phyloP scores from a whole-genome alignment of 2,113 vertebrate species.

The Rhegmatorhina hoffmannsi region DNA sequence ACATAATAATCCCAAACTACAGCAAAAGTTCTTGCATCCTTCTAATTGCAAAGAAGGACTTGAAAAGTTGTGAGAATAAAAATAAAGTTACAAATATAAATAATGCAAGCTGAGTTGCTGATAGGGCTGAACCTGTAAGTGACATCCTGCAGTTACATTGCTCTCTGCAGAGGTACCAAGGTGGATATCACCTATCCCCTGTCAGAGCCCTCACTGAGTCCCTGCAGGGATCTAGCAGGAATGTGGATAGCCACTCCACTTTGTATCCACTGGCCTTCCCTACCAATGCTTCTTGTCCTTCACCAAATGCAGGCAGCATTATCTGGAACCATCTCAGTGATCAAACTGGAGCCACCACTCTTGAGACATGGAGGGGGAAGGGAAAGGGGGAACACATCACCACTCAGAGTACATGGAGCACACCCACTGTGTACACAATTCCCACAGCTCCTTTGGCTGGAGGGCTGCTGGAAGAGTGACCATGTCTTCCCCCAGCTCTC shows the following conservation, averaged over 20 bases:
- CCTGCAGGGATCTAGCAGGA: not conserved
- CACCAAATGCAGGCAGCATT: too few relatives aligned
- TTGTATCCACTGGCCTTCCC: not conserved
- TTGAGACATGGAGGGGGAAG: fast-evolving
- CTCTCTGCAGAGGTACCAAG: not conserved
- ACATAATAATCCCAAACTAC: too few relatives aligned
- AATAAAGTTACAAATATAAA: not conserved
- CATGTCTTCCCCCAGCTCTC: not conserved
- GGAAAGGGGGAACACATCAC: not conserved
- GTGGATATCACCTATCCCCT: not conserved
- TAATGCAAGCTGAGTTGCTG: not conserved
- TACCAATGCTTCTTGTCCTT: not conserved
- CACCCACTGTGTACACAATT: too few relatives aligned
- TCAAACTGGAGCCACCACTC: not conserved
- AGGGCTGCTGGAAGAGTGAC: not conserved
- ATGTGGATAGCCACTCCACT: not conserved
- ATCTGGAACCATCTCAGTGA: not conserved
- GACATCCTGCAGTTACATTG: not conserved
- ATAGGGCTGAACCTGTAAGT: not conserved
- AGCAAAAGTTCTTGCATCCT: not conserved
- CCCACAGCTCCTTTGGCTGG: not conserved
- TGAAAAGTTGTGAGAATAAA: not conserved
- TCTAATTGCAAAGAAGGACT: not conserved
- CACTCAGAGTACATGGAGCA: too few relatives aligned
- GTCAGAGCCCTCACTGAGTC: not conserved